Base-by-base conservation (phyloP, 2,888 invertebrate species). In the Hypsopygia costalis region DNA sequence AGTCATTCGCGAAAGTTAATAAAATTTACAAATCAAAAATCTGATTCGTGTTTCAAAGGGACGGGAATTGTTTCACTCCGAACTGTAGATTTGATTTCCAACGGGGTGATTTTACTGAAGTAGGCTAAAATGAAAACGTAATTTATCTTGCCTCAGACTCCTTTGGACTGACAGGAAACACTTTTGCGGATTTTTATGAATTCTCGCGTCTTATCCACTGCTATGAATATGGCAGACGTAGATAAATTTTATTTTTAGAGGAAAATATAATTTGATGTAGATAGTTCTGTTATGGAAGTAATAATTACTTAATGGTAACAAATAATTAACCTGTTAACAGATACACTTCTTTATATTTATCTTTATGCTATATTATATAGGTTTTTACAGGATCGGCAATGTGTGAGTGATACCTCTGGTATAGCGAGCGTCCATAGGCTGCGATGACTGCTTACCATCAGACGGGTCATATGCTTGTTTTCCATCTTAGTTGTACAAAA, bases 11-110 rank as follows among this genome's bases (percentile, higher is more conserved):
- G 60, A 57, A 59, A 65, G 57, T 61, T 69, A 74, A 74, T 62
- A 58, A 62, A 71, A 73, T 73, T 72, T 58, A 51, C 55, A 58
- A 69, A 71, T 71, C 63, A 74, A 69, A 69, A 73, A 68, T 62
- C 60, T 51, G 55, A 67, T 69, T 71, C 50, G 55, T 47, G 46
- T 42, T 43, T 60, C 62, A 70, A 73, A 67, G 64, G 57, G 46
- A 54, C 50, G 43, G 41, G 65, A 66, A 72, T 70, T 68, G 69
- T 73, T 69, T 65, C 57, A 55, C 56, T 58, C 55, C 43, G 37
- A 43, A 44, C 16, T 4, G 42, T 48, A 60, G 58, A 73, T 73
- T 69, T 63, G 64, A 74, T 74, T 73, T 69, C 52, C 62, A 65
- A 56, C 55, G 55, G 56, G 55, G 48, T 45, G 47, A 43, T 51